Evolutionary conservation across 2,797 vertebrate species (phyloP), one percentile per base, ranked within the genome.

Genomic region (Lutjanus argentimaculatus): DNA sequence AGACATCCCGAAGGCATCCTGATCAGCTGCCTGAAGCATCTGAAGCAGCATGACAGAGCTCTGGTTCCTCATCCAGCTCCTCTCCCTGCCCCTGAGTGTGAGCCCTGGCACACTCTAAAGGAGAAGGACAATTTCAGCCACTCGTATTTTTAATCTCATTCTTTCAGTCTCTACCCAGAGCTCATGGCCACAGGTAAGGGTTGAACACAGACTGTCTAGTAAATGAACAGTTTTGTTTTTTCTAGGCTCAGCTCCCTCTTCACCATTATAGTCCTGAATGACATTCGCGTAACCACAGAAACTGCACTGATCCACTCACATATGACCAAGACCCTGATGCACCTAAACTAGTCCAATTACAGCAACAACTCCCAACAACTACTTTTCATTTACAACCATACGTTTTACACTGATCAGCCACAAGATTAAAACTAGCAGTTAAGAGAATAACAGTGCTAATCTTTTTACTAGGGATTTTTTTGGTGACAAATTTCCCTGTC

Each of bases 151-250:
- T 22, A 1, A 30, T 25, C 40, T 43, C 6, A 19, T 53, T 40
- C 25, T 64, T 12, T 66, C 36, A 13, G 30, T 69, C 45, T 52
- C 2, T n/a, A 40, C 30, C 1, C 22, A 67, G 49, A 53, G 51
- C 19, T 76, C 13, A 51, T 74, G 55, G 69, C 45, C 10, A 57
- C 49, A 49, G 52, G 25, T 67, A 58, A 52, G 8, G 25, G n/a
- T 53, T 52, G 0, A 72, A 66, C 13, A 69, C 8, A 49, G 17
- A 65, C 21, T 2, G 4, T 4, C 4, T 55, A 42, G 25, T 52
- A 59, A 89, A 75, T 36, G 72, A 19, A 75, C 12, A 67, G 46
- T 43, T 71, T 72, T 68, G 46, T 30, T 45, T 67, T 67, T 36
- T 36, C 55, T 21, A 65, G 46, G 40, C 52, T 63, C 36, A 62